These are phyloP conservation scores for Takifugu rubripes DNA, from an alignment of 2,797 vertebrate genomes.

Conservation along the genomic window DNA sequence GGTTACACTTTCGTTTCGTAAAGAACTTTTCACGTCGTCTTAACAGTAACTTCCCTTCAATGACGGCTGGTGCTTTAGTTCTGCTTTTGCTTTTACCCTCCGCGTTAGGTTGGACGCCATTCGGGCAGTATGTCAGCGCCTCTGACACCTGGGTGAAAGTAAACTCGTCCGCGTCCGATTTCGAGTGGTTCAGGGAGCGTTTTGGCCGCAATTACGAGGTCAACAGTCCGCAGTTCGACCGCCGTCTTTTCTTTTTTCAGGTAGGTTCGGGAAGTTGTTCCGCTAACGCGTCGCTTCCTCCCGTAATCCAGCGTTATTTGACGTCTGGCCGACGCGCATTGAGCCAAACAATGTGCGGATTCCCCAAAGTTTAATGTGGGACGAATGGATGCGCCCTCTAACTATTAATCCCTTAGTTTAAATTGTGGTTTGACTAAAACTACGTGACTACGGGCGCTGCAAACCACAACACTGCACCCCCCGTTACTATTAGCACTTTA, in stretches of 20 bases:
- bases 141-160: background rate
- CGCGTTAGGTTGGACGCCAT: background rate
- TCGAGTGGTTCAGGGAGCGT: slow-evolving; percentile 29
- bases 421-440: no score
- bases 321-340: no score
- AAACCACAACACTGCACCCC: no score
- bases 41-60: background rate
- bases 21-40: background rate
- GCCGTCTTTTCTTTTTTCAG: slow-evolving; percentile 37
- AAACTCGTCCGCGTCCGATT: slow-evolving; percentile 5
- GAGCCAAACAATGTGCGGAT: no score
- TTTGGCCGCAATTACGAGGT: slow-evolving; percentile 28
- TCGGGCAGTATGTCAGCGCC: background rate
- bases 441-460: no score
- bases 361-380: no score
- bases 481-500: no score
- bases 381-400: no score
- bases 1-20: background rate
- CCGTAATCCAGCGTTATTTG: no score
- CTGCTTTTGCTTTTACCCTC: background rate
- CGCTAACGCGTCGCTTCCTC: no score
- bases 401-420: no score
- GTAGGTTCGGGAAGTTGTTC: slow-evolving; percentile 24
- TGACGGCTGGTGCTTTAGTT: background rate
- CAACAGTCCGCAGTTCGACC: slow-evolving; percentile 32